Evolutionary conservation across 2,888 invertebrate genomes (phyloP), one percentile per base, ranked within the genome.

Genomic region (Brachyptera putata): DNA sequence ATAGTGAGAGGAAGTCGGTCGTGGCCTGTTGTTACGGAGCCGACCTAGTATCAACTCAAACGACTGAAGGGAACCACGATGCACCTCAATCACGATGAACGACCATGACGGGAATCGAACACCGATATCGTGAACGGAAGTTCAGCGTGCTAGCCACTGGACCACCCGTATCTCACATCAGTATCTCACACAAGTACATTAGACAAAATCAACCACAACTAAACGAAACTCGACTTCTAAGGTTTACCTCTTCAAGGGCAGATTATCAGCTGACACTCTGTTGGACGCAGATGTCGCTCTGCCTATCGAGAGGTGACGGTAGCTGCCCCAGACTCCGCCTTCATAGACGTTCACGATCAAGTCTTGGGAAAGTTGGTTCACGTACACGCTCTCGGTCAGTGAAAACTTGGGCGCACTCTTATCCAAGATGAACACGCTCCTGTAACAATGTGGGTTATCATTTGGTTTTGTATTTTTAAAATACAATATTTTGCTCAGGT

Each of bases 231-330:
- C n/a, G n/a, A n/a, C n/a, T 5, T 43, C 14, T 11, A 16, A 43
- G 11, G 11, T 11, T 53, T 18, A 53, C 53, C 22, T 34, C 11
- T 53, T 53, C 9, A 53, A 11, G 3, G 53, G 53, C 53, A 53
- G 34, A 14, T 34, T 22, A 3, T 16, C 53, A 3, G n/a, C 53
- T 5, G 36, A 11, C 9, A 36, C 36, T 4, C 14, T 30, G 4
- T 21, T 16, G 3, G 82, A 66, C 22, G 80, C 76, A 13, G 39
- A 41, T 9, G 14, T 34, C 1, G 53, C 55, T 14, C 43, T 55
- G 4, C 53, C 60, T 2, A 59, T 24, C n/a, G 30, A 16, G 1
- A 50, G 26, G 43, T 56, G 55, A 7, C 50, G 43, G 11, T 56
- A 61, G 36, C 41, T 55, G 5, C 64, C 64, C 64, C 64, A 64